phyloP scores from a whole-genome alignment of 2,797 vertebrate genomes.

The Nasua narica region DNA sequence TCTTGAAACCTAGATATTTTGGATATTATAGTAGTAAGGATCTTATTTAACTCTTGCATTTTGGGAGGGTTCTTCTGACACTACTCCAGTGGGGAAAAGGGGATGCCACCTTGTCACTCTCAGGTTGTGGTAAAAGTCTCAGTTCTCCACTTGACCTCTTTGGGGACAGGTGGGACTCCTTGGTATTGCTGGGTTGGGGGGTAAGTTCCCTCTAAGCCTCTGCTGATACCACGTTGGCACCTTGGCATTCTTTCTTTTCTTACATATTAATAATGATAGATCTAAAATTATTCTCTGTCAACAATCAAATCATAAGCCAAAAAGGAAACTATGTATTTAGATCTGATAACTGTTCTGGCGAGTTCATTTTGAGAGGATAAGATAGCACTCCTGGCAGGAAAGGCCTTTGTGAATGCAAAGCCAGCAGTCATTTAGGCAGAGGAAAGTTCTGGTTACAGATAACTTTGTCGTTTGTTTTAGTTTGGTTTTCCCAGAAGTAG shows the following conservation, averaged over 20 bases:
- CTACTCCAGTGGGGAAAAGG: background rate
- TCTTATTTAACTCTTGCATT: background rate
- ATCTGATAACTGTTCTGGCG: background rate
- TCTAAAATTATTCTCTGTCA: background rate
- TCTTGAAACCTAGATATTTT: background rate
- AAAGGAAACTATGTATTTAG: background rate
- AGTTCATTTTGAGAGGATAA: background rate
- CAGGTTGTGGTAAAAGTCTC: background rate
- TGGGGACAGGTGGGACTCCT: background rate
- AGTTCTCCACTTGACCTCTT: background rate
- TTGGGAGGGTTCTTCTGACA: background rate
- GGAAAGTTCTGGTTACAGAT: background rate
- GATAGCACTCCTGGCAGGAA: background rate
- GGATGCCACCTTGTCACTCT: background rate
- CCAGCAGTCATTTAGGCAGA: background rate
- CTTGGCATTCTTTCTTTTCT: background rate
- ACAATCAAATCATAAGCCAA: background rate
- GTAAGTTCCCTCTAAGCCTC: background rate
- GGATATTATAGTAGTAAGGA: background rate
- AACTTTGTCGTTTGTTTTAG: background rate
- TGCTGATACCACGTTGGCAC: background rate
- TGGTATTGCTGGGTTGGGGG: background rate
- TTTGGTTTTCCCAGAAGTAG: background rate
- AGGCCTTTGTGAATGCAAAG: background rate
- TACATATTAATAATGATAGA: background rate